phyloP scores from a whole-genome alignment of 2,888 invertebrate genomes.

The Oxycera nigricornis region DNA sequence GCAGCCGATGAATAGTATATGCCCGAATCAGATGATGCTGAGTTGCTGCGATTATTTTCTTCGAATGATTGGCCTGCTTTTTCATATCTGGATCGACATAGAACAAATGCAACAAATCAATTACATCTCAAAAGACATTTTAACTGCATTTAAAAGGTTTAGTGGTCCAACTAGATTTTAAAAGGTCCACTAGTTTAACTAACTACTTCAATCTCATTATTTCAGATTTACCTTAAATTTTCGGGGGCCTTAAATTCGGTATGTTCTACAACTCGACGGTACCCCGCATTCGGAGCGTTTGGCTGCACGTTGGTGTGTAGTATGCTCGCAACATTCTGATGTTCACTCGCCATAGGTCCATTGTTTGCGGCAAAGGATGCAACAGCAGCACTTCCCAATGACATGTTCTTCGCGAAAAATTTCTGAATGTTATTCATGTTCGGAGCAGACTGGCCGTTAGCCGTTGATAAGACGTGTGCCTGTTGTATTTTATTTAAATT shows the following conservation, averaged over 20 bases:
- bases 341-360: not conserved
- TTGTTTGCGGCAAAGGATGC: not conserved
- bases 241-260: conserved; percentile 50
- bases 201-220: too few relatives aligned
- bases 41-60: conserved; percentile 55
- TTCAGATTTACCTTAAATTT: conserved; percentile 46
- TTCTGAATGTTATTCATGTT: conserved; percentile 40
- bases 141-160: too few relatives aligned
- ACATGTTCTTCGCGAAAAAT: conserved; percentile 45
- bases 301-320: conserved; percentile 48
- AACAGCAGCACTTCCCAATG: conserved; percentile 42
- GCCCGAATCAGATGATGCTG: conserved; percentile 59
- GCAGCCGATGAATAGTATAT: conserved; percentile 52
- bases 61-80: conserved; percentile 43
- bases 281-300: conserved; percentile 29
- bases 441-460: not conserved
- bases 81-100: conserved; percentile 43
- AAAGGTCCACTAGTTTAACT: too few relatives aligned
- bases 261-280: conserved; percentile 41
- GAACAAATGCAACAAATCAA: too few relatives aligned
- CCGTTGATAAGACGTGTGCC: conserved; percentile 55
- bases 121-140: too few relatives aligned
- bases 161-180: too few relatives aligned
- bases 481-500: conserved; percentile 47
- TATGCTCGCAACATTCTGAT: conserved; percentile 46